Conservation (phyloP, 2,113 vertebrate species). For the Corydoras maculifer region DNA sequence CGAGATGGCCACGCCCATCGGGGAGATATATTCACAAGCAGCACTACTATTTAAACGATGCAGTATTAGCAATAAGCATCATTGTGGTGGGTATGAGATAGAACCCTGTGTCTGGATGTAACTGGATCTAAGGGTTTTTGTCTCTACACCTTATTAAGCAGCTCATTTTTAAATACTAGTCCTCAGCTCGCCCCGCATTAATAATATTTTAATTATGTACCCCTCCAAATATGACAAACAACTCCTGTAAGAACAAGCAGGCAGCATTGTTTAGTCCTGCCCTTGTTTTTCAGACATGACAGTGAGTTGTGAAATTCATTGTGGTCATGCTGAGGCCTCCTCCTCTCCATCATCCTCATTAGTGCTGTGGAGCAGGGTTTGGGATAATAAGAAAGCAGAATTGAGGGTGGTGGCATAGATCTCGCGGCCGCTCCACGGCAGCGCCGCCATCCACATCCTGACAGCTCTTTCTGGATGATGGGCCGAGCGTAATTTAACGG, state of each 20-base stretch:
- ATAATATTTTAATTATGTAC: not conserved
- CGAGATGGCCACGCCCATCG: too few species aligned
- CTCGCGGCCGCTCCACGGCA: slow-evolving; percentile 25
- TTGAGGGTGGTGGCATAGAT: slow-evolving; percentile 33
- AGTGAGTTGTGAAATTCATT: slow-evolving; percentile 40
- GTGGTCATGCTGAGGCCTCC: slow-evolving; percentile 23
- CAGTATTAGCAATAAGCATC: too few species aligned
- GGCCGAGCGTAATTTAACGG: slow-evolving; percentile 62
- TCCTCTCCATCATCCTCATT: slow-evolving; percentile 39
- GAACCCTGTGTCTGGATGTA: too few species aligned
- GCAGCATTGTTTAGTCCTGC: slow-evolving; percentile 19
- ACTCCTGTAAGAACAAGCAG: slow-evolving; percentile 16
- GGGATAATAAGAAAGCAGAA: slow-evolving; percentile 45
- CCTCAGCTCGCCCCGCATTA: too few species aligned
- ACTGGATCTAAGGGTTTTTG: too few species aligned
- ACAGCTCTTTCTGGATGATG: slow-evolving; percentile 44
- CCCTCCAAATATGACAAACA: slow-evolving; percentile 28
- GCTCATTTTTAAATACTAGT: too few species aligned
- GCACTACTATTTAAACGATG: too few species aligned
- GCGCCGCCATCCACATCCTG: slow-evolving; percentile 28
- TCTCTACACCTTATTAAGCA: too few species aligned
- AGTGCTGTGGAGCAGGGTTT: slow-evolving; percentile 29
- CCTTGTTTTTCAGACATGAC: slow-evolving; percentile 24
- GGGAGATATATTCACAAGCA: too few species aligned
- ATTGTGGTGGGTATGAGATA: too few species aligned